Evolutionary conservation across 2,888 invertebrate species (phyloP).

Genomic region (Zygogramma bicolorata): DNA sequence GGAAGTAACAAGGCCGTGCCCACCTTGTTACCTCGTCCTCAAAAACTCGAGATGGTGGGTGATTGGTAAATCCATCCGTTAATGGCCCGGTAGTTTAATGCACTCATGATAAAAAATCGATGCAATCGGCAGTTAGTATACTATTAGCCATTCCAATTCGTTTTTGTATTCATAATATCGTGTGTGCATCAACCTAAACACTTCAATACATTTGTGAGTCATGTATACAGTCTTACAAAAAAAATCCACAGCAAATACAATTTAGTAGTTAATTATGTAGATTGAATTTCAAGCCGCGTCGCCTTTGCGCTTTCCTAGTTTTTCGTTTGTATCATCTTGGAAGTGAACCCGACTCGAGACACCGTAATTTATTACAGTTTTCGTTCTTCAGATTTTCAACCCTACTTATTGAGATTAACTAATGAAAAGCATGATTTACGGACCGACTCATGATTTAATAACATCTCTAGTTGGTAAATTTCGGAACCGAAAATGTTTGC

Average conservation of each 20-base stretch:
- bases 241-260: constrained; percentile 39
- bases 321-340: constrained; percentile 45
- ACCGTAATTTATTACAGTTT: constrained; percentile 54
- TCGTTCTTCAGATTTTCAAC: constrained; percentile 57
- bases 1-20: no score
- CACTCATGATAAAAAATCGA: no score
- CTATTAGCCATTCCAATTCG: no score
- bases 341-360: constrained; percentile 36
- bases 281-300: constrained; percentile 41
- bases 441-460: constrained; percentile 40
- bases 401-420: constrained; percentile 59
- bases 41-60: no score
- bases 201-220: not conserved
- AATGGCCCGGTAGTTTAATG: no score
- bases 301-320: constrained; percentile 38
- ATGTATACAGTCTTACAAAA: constrained; percentile 3
- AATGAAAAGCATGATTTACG: constrained; percentile 59
- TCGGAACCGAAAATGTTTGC: constrained; percentile 8
- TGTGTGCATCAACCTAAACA: no score
- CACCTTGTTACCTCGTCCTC: no score
- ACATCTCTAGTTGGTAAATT: constrained; percentile 37
- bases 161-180: no score
- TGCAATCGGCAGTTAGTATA: no score
- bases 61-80: no score
- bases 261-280: constrained; percentile 45